Evolutionary conservation across 2,888 invertebrate genomes (phyloP), one percentile per base, ranked within the genome.

Genomic region (Caenorhabditis doughertyi): DNA sequence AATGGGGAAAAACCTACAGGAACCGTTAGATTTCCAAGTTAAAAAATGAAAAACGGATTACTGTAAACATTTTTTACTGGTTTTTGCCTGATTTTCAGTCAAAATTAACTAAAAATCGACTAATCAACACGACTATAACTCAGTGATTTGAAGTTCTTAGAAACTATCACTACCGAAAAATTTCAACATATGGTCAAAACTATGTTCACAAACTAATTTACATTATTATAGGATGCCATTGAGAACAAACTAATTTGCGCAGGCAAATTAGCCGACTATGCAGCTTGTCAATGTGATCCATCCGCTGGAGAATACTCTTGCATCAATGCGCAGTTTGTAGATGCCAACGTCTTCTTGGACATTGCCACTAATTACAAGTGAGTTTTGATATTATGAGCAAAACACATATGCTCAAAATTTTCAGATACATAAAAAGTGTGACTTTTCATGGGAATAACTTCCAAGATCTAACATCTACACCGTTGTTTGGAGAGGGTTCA

Each of bases 371-470:
- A 89, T 72, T 91, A 91, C 79, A 88, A 87, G 90, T 89, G 67
- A 85, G 87, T 27, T 56, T 51, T 27, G 39, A 0, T 25, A 11
- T 32, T 23, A 16, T n/a, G 16, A 0, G 29, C 44, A 47, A 18
- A 18, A 18, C 9, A 35, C 35, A 35, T 7, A 35, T 35, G n/a
- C 35, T 7, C 18, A 21, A 49, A 49, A n/a, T n/a, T 13, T 49
- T 67, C 74, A 88, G 89, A 73, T 65, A 77, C 21, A 80, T 92
- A 9, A 84, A 84, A 67, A 86, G 84, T 62, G 84, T 91, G 27
- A 92, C 91, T 9, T 90, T 91, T 79, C 90, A 91, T 70, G 91
- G 91, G 7, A 92, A 92, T 81, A 92, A 92, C 68, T 91, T 91
- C 85, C 89, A 90, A 87, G 89, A 91, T 56, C 85, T 91, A 11